Base-by-base conservation (phyloP, 64 coral and sea anemone genomes). In the Catalaphyllia jardinei region DNA sequence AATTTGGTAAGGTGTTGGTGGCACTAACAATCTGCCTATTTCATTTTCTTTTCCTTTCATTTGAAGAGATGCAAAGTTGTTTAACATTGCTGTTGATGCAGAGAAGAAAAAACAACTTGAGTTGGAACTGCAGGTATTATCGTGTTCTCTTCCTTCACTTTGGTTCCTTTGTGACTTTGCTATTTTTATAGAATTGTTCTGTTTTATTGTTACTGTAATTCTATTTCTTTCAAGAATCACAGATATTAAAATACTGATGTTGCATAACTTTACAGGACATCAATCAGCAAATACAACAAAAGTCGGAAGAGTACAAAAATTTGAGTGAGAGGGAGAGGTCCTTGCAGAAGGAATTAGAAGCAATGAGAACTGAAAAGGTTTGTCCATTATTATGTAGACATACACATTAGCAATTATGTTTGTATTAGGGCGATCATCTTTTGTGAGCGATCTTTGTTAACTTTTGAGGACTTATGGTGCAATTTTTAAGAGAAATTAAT, bases 31-130 rank as follows among this genome's bases (percentile, higher is more conserved):
- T 57, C 11, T 57, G 3, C 15, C 54, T 10, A 57, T 57, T 14
- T 57, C 10, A 57, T 14, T 57, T 9, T 39, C 0, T 61, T 77
- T 69, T 24, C 1, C 2, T 50, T 73, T 42, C 25, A 14, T 71
- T 83, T 51, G 19, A 38, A 99, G 97, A 64, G 97, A 99, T 85
- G 97, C 97, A 59, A 87, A 64, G 64, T 84, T 99, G 71, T 93
- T 99, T 27, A 99, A 90, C 76, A 89, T 95, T 86, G 86, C 97
- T 86, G 97, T 99, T 39, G 97, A 99, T 93, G 65, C 91, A 7
- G 97, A 95, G 67, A 88, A 89, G 61, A 99, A 99, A 78, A 87
- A 67, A 88, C 81, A 89, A 63, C 88, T 99, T 72, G 94, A 99
- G 35, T 20, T 82, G 25, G 97, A 99, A 71, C 63, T 78, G 51